A percentile compares a stretch with the other conserved stretches of the same genome.
Conservation (phyloP, 2,888 invertebrate species). For the Hirtodrosophila alboralis region DNA sequence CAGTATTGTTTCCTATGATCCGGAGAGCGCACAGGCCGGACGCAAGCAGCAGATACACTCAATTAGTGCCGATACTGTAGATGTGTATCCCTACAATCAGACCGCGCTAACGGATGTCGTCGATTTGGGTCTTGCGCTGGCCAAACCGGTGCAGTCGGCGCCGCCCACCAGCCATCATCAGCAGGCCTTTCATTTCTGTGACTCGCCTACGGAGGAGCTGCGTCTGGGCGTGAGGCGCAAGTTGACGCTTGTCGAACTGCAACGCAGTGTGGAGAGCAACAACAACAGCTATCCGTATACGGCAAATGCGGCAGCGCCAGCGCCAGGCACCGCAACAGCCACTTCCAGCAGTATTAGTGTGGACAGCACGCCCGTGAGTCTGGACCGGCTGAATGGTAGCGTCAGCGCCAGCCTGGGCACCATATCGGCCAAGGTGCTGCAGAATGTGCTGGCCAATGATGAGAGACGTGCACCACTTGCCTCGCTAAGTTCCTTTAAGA, state of each 20-base stretch:
- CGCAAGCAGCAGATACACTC: conserved; percentile 83
- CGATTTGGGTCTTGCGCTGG: conserved; percentile 43
- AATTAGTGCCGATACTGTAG: conserved; percentile 82
- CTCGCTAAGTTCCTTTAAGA: conserved; percentile 91
- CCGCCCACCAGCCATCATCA: conserved; percentile 53
- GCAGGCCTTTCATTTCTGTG: conserved; percentile 72
- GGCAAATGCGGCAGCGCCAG: conserved; percentile 70
- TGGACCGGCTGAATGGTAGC: conserved; percentile 75
- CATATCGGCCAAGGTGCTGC: conserved; percentile 79
- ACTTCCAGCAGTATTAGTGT: conserved; percentile 81
- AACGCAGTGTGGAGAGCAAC: conserved; percentile 74
- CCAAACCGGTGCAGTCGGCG: conserved; percentile 60
- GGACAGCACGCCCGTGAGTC: conserved; percentile 78
- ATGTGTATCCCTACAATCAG: conserved; percentile 81
- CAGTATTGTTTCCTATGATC: conserved; percentile 83
- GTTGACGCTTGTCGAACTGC: conserved; percentile 78
- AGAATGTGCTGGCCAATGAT: conserved; percentile 75
- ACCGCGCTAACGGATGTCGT: conserved; percentile 27
- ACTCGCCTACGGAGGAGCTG: conserved; percentile 80
- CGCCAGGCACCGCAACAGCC: conserved; percentile 79
- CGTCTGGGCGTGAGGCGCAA: conserved; percentile 81
- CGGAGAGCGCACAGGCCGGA: conserved; percentile 81
- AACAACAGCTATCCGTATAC: conserved; percentile 80
- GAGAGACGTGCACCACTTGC: conserved; percentile 89
- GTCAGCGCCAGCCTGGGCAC: conserved; percentile 77